phyloP scores from a whole-genome alignment of 2,113 vertebrate genomes.

The Peromyscus maniculatus region DNA sequence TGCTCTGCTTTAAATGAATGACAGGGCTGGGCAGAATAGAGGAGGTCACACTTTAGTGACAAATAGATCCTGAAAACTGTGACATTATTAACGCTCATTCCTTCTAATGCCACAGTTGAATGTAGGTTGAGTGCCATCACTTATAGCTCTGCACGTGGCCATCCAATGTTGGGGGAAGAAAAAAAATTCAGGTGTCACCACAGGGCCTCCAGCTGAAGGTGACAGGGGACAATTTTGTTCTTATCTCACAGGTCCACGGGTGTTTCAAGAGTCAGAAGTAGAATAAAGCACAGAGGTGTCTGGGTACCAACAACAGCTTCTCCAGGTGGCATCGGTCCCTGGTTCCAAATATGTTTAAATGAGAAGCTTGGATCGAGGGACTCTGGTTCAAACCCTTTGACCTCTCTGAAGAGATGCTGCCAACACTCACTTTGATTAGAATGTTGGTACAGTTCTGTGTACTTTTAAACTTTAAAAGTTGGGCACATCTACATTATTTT shows the following conservation, averaged over 20 bases:
- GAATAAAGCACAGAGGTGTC: not conserved
- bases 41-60: not conserved
- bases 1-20: not conserved
- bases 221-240: not conserved
- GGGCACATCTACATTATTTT: not conserved
- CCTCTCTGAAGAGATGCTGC: not conserved
- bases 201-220: not conserved
- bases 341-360: not conserved
- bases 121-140: accelerated
- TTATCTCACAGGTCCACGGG: not conserved
- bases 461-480: slow-evolving; percentile 18
- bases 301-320: accelerated
- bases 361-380: not conserved
- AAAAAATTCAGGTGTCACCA: not conserved
- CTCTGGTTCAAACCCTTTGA: not conserved
- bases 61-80: not conserved
- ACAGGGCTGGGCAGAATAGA: not conserved
- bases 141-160: accelerated
- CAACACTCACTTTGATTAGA: not conserved
- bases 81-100: not conserved
- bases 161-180: not conserved
- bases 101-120: not conserved
- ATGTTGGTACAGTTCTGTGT: not conserved
- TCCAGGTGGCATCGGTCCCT: not conserved
- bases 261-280: not conserved